These are phyloP conservation scores for Zygaena filipendulae DNA, from an alignment of 2,888 invertebrate species.

Conservation along the genomic window DNA sequence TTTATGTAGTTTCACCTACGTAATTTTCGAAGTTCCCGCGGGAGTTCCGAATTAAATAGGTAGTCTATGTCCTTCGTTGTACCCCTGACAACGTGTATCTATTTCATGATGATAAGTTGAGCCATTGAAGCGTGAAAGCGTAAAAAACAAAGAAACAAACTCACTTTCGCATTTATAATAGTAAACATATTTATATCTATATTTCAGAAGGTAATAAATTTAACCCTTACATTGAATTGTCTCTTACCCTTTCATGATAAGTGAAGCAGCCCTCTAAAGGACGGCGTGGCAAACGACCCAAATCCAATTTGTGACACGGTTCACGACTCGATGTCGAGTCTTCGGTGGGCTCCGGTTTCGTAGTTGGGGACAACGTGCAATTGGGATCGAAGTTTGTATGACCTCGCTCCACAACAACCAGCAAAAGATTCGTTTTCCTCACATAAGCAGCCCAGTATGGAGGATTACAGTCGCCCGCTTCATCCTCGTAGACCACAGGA, in stretches of 20 bases:
- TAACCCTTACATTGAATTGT: too few species aligned
- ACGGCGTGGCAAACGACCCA: slow-evolving; percentile 75
- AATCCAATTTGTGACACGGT: slow-evolving; percentile 80
- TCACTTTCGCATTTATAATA: too few species aligned
- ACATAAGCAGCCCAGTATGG: slow-evolving; percentile 78
- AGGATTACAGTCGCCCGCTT: slow-evolving; percentile 36
- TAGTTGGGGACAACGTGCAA: slow-evolving; percentile 70
- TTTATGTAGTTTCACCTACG: too few species aligned
- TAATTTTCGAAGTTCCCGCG: too few species aligned
- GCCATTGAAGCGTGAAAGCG: too few species aligned
- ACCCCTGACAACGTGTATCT: too few species aligned
- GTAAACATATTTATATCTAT: too few species aligned
- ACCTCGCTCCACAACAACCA: slow-evolving; percentile 75
- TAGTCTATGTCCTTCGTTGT: too few species aligned
- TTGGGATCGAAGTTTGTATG: slow-evolving; percentile 22
- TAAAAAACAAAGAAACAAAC: too few species aligned
- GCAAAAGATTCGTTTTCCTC: slow-evolving; percentile 79
- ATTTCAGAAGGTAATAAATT: too few species aligned
- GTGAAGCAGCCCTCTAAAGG: slow-evolving; percentile 81
- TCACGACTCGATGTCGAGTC: slow-evolving; percentile 54
- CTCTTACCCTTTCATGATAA: slow-evolving; percentile 75
- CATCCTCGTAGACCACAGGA: slow-evolving; percentile 35
- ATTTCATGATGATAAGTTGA: too few species aligned
- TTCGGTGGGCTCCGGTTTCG: slow-evolving; percentile 50
- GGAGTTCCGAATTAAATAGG: too few species aligned